A percentile compares a stretch with the other conserved stretches of the same genome.
Evolutionary conservation across 2,888 invertebrate genomes (phyloP).

Genomic region (Caenorhabditis imperialis): DNA sequence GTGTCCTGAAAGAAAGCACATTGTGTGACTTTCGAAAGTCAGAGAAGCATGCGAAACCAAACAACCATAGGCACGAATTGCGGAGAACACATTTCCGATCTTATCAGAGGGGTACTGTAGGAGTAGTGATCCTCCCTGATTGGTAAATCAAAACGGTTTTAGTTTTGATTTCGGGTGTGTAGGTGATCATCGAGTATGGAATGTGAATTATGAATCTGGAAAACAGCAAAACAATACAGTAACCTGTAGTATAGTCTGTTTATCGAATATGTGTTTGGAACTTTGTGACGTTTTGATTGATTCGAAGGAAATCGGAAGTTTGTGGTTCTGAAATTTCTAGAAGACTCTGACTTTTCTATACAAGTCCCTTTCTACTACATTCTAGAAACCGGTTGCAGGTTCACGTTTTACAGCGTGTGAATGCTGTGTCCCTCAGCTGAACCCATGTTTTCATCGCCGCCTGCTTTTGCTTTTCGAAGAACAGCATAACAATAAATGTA

Average conservation of each 20-base stretch:
- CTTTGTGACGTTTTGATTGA: too few species aligned
- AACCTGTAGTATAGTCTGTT: too few species aligned
- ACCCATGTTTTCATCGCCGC: conserved; percentile 24
- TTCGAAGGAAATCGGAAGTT: too few species aligned
- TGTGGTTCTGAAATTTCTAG: neutral
- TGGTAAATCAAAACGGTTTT: too few species aligned
- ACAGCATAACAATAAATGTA: conserved; percentile 16
- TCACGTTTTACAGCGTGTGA: conserved; percentile 15
- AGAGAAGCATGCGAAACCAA: neutral
- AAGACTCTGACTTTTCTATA: conserved; percentile 24
- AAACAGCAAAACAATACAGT: too few species aligned
- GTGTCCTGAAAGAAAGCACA: conserved; percentile 6
- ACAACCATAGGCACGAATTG: conserved; percentile 1
- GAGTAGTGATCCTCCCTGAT: too few species aligned
- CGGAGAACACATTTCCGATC: conserved; percentile 8
- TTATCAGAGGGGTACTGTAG: neutral
- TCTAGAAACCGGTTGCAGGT: conserved; percentile 24
- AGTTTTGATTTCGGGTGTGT: too few species aligned
- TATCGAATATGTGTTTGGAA: too few species aligned
- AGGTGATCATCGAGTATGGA: too few species aligned
- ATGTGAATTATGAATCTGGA: too few species aligned
- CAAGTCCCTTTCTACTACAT: neutral
- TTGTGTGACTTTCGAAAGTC: neutral
- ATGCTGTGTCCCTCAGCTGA: conserved; percentile 20
- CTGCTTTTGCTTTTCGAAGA: neutral